Evolutionary conservation across 2,113 vertebrate genomes (phyloP).

Genomic region (Hydrolagus affinis): DNA sequence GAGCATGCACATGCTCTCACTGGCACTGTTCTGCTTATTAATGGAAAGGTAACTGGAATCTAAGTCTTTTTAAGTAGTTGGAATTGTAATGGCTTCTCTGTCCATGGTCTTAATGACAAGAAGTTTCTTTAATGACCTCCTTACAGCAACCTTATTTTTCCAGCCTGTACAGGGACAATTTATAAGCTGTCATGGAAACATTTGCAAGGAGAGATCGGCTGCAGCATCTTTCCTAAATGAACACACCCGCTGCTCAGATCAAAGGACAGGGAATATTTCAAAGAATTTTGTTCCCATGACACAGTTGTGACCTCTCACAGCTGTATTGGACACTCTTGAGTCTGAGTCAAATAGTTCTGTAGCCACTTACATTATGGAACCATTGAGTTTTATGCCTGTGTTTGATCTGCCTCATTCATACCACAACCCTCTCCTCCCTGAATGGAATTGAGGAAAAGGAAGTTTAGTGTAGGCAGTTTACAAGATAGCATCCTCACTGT

Average conservation of each 20-base stretch:
- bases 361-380: constrained; percentile 2
- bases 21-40: no score
- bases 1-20: no score
- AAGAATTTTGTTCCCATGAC: constrained; percentile 60
- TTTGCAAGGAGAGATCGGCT: not conserved
- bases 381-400: not conserved
- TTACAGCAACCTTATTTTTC: constrained; percentile 19
- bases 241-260: constrained; percentile 48
- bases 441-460: constrained; percentile 10
- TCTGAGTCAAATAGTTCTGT: constrained; percentile 34
- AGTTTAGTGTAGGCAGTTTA: constrained; percentile 1
- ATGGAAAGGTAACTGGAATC: no score
- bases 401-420: constrained; percentile 26
- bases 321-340: constrained; percentile 48
- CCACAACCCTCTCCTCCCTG: not conserved
- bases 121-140: not conserved
- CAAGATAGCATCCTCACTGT: constrained; percentile 15
- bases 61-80: not conserved
- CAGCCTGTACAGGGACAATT: not conserved
- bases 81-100: not conserved
- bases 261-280: constrained; percentile 50
- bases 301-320: constrained; percentile 45
- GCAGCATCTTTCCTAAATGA: constrained; percentile 42
- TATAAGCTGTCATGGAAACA: constrained; percentile 27
- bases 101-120: not conserved